Evolutionary conservation across 1,140 invertebrate genomes (phyloP).

Genomic region (Halotydeus destructor): DNA sequence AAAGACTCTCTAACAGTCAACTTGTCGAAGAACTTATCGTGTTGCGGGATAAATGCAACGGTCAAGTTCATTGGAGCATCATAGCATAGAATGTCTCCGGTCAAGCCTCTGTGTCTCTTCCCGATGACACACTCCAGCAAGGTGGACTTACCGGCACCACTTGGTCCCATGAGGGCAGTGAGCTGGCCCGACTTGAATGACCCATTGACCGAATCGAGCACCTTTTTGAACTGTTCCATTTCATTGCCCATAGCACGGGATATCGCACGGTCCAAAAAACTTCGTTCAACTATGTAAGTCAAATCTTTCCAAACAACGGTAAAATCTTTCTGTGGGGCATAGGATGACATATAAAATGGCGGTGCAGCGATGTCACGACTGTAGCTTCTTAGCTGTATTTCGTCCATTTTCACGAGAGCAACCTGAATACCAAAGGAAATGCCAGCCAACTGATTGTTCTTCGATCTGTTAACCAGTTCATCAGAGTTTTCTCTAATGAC

Average conservation of each 20-base stretch:
- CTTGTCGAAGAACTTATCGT: constrained; percentile 68
- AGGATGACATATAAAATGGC: too few species aligned
- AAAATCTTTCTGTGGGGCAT: neutral
- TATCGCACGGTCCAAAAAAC: neutral
- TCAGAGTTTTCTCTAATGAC: too few species aligned
- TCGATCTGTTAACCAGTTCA: too few species aligned
- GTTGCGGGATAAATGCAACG: constrained; percentile 50
- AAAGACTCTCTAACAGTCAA: constrained; percentile 72
- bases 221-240: neutral
- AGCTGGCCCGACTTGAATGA: constrained; percentile 23
- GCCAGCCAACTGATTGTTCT: too few species aligned
- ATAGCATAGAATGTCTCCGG: constrained; percentile 5
- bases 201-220: constrained; percentile 26
- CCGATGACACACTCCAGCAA: constrained; percentile 16
- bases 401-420: too few species aligned
- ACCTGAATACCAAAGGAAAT: too few species aligned
- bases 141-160: constrained; percentile 34
- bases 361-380: too few species aligned
- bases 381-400: too few species aligned
- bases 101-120: constrained; percentile 1
- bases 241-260: neutral
- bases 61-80: constrained; percentile 3
- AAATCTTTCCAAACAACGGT: neutral
- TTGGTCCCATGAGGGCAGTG: constrained; percentile 35
- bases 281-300: neutral